Evolutionary conservation across 2,888 invertebrate genomes (phyloP).

Genomic region (Cheilosia urbana): DNA sequence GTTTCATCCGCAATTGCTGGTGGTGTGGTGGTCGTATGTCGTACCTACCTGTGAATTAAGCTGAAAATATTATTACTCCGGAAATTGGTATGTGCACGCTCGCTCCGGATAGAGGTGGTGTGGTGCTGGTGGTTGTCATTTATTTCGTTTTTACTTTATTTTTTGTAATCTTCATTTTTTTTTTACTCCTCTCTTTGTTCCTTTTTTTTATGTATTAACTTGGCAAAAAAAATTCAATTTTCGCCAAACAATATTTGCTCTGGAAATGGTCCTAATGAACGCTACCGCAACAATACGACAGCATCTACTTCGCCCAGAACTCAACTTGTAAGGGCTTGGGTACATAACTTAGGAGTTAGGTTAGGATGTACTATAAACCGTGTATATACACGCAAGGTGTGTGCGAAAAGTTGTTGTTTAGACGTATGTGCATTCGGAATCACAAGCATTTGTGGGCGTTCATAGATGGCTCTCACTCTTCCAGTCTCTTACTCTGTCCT

Average conservation of each 20-base stretch:
- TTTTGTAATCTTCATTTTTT: constrained; percentile 55
- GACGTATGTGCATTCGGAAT: constrained; percentile 50
- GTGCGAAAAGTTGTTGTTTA: constrained; percentile 64
- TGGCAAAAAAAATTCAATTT: constrained; percentile 57
- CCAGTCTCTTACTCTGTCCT: background rate
- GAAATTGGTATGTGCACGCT: constrained; percentile 32
- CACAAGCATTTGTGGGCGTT: constrained; percentile 32
- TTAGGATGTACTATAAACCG: background rate
- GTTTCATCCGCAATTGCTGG: background rate
- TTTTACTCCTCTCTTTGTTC: background rate
- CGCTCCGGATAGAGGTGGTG: background rate
- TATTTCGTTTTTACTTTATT: constrained; percentile 65
- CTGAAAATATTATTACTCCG: constrained; percentile 52
- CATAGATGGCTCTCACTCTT: background rate
- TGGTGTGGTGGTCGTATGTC: background rate
- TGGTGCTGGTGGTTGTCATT: constrained; percentile 41
- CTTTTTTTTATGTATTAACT: background rate
- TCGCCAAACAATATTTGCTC: constrained; percentile 61
- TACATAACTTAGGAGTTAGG: constrained; percentile 33
- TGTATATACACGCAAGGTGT: constrained; percentile 53
- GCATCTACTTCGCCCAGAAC: constrained; percentile 5
- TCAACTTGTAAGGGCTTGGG: constrained; percentile 32
- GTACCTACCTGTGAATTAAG: background rate
- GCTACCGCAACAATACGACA: constrained; percentile 54
- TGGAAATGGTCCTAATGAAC: constrained; percentile 58